Base-by-base conservation (phyloP, 64 coral and sea anemone species). In the Platygyra sinensis region DNA sequence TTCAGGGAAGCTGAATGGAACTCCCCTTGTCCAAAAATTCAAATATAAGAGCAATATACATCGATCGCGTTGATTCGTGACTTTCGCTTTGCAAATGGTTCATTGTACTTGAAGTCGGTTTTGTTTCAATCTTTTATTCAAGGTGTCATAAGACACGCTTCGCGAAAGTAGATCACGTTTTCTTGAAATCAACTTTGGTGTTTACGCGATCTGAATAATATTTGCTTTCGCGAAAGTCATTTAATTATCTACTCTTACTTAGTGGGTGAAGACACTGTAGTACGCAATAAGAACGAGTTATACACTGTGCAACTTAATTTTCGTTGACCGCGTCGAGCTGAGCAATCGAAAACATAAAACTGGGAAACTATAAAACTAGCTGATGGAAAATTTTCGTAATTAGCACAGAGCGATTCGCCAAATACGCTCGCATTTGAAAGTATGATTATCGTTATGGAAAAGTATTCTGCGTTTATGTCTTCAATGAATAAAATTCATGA, bases 201-300 rank as follows among this genome's bases (percentile, higher is more conserved):
- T 51, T 85, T 50, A 22, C n/a, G 36, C 5, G 62, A 24, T 31
- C 32, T 71, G 63, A 85, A 57, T 71, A 83, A 83, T 64, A 71
- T 85, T 85, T 72, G 81, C 50, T 72, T 72, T 85, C 30, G 10
- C 13, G 81, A 69, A 85, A 30, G 62, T 69, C 81, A 85, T 85
- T 85, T 85, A 42, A 85, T 85, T 72, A 85, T 85, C 81, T 72
- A 7, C 39, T 85, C 60, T 52, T 85, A 71, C 62, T 85, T 71
- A 64, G 60, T 13, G 50, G 60, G 36, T 80, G 78, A 80, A 61
- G 52, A 80, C 78, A 80, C 28, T 80, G 30, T 15, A 15, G 15
- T 33, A 25, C 16, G 25, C 57, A 80, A 62, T 80, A 71, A 85
- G 30, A 85, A 50, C 62, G 63, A 85, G 36, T 49, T 69, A 39